A percentile compares a stretch with the other conserved stretches of the same genome.
Conservation (phyloP, 30 jellyfish, hydroid and myxozoan genomes). For the Aurelia aurita region DNA sequence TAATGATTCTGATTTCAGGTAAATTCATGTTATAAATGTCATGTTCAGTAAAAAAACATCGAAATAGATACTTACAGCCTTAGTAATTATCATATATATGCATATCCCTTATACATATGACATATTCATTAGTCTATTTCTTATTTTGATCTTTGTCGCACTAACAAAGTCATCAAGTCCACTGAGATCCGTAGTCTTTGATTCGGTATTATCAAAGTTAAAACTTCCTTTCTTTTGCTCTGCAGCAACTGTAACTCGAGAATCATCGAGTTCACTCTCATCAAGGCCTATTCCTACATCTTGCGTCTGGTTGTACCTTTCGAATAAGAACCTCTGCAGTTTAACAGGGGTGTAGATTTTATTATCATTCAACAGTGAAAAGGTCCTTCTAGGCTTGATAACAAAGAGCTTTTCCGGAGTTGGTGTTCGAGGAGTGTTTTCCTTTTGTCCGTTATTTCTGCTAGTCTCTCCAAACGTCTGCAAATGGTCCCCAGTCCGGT, state of each 20-base stretch:
- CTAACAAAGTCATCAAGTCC: constrained; percentile 44
- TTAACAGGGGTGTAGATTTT: constrained; percentile 41
- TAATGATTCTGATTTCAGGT: too few species aligned
- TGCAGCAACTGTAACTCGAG: constrained; percentile 26
- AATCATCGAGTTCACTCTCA: constrained; percentile 14
- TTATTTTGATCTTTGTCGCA: constrained; percentile 34
- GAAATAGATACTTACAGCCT: not conserved
- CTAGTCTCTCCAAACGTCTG: constrained; percentile 15
- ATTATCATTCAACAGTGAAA: not conserved
- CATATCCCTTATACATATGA: constrained; percentile 21
- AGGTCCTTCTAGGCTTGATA: not conserved
- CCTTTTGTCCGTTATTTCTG: not conserved
- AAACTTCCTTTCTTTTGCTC: constrained; percentile 41
- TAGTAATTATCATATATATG: too few species aligned
- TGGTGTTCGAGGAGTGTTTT: constrained; percentile 18
- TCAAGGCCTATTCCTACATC: constrained; percentile 40
- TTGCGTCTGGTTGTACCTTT: not conserved
- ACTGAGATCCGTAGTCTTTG: not conserved
- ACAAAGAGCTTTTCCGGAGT: constrained; percentile 38
- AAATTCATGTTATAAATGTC: too few species aligned
- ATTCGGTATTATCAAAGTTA: not conserved
- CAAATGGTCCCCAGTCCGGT: constrained; percentile 27
- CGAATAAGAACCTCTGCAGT: constrained; percentile 31
- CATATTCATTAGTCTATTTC: constrained; percentile 46
- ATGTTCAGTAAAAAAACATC: not conserved